A percentile compares a stretch with the other conserved stretches of the same genome.
These are phyloP conservation scores for Hypocryptadius cinnamomeus DNA, from an alignment of 2,113 vertebrate genomes.

Conservation along the genomic window DNA sequence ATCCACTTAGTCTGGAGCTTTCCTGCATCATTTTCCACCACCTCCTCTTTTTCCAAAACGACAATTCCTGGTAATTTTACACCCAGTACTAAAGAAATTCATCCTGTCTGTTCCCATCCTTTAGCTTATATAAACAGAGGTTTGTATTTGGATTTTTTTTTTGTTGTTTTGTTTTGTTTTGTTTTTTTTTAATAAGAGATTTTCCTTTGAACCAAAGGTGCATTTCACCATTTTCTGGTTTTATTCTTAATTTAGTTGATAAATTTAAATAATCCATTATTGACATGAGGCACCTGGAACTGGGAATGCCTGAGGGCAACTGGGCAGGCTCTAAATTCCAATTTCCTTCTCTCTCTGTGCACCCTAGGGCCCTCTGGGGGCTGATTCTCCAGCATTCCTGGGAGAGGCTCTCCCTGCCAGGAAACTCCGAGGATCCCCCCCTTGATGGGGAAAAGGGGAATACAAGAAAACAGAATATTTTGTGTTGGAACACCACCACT, in stretches of 20 bases:
- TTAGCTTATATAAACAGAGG: background rate
- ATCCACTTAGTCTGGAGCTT: background rate
- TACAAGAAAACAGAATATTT: background rate
- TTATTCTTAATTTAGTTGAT: background rate
- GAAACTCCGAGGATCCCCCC: accelerated
- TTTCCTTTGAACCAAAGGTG: background rate
- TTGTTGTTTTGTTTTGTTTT: too few species aligned
- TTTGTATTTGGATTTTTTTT: too few species aligned
- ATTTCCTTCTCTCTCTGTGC: background rate
- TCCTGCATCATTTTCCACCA: background rate
- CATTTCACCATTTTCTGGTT: background rate
- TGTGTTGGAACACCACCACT: background rate
- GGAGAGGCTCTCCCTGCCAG: background rate
- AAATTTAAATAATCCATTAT: background rate
- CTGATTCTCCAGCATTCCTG: background rate
- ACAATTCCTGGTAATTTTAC: background rate
- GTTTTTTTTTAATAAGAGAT: background rate
- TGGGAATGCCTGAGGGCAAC: background rate
- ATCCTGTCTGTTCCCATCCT: background rate
- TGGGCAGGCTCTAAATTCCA: background rate
- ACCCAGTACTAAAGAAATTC: background rate
- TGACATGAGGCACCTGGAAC: background rate
- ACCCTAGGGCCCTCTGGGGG: background rate
- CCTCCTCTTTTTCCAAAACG: background rate
- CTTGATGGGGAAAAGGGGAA: background rate